phyloP scores from a whole-genome alignment of 2,888 invertebrate genomes.

The Sinhomidia bicolor region DNA sequence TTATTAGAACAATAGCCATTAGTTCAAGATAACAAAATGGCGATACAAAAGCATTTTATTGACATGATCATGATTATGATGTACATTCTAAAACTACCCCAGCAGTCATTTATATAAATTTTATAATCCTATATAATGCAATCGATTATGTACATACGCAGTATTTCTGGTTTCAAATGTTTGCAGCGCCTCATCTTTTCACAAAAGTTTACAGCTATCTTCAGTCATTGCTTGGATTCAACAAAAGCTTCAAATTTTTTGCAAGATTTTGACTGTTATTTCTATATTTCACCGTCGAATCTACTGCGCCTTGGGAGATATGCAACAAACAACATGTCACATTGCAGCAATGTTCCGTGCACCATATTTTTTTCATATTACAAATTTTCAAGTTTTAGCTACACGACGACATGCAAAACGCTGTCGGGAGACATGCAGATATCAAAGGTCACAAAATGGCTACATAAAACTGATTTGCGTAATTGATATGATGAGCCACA shows the following conservation, averaged over 20 bases:
- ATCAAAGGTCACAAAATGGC: slow-evolving; percentile 65
- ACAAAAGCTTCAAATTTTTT: too few species aligned
- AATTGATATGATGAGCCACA: slow-evolving; percentile 71
- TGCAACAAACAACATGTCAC: neutral
- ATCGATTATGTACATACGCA: too few species aligned
- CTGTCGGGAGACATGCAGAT: slow-evolving; percentile 34
- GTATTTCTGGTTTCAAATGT: too few species aligned
- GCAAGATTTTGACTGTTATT: too few species aligned
- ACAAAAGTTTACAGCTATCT: neutral
- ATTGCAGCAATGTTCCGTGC: too few species aligned
- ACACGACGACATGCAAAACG: slow-evolving; percentile 12
- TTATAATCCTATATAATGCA: too few species aligned
- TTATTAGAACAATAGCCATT: slow-evolving; percentile 48
- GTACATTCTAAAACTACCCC: neutral
- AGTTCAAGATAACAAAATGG: slow-evolving; percentile 57
- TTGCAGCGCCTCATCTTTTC: too few species aligned
- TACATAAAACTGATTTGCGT: slow-evolving; percentile 58
- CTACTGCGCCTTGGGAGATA: neutral
- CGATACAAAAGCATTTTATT: slow-evolving; percentile 29
- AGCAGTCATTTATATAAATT: slow-evolving; percentile 11
- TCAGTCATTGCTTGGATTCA: too few species aligned
- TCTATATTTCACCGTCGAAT: too few species aligned
- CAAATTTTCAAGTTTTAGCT: neutral
- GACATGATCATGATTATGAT: neutral
- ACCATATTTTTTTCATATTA: neutral